Conservation (phyloP, 2,797 vertebrate genomes). For the Anas georgica region DNA sequence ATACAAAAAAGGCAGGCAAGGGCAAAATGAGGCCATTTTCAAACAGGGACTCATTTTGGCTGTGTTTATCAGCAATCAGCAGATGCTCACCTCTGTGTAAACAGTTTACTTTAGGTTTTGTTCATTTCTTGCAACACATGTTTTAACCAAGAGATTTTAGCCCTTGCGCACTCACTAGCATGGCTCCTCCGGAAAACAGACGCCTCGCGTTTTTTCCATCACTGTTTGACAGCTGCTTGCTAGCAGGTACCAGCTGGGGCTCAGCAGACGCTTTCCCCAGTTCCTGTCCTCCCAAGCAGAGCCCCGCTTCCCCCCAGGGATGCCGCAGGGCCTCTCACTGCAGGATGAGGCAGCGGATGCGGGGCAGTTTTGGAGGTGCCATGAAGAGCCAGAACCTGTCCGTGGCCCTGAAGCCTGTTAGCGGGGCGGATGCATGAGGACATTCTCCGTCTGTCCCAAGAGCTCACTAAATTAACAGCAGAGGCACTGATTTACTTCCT, state of each 20-base stretch:
- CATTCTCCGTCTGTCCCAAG: neutral
- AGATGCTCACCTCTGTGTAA: slow-evolving; percentile 37
- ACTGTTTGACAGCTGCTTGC: neutral
- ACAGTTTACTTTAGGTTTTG: slow-evolving; percentile 24
- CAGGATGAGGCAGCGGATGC: neutral
- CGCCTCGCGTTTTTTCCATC: neutral
- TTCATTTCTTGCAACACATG: neutral
- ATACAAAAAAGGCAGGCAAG: neutral
- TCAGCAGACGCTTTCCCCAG: neutral
- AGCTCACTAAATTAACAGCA: neutral
- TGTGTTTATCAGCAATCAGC: neutral
- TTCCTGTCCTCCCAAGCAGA: neutral
- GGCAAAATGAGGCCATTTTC: slow-evolving; percentile 21
- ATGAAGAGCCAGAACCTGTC: neutral
- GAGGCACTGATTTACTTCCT: neutral
- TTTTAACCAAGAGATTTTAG: neutral
- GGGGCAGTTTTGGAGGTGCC: neutral
- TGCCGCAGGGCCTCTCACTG: neutral
- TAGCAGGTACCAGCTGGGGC: neutral
- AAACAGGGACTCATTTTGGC: neutral
- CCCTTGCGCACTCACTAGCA: neutral
- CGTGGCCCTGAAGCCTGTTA: neutral
- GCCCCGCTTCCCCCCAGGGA: neutral
- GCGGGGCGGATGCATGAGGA: neutral
- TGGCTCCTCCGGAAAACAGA: neutral